Evolutionary conservation across 2,888 invertebrate genomes (phyloP), one percentile per base, ranked within the genome.

Genomic region (Calephelis perditalis): DNA sequence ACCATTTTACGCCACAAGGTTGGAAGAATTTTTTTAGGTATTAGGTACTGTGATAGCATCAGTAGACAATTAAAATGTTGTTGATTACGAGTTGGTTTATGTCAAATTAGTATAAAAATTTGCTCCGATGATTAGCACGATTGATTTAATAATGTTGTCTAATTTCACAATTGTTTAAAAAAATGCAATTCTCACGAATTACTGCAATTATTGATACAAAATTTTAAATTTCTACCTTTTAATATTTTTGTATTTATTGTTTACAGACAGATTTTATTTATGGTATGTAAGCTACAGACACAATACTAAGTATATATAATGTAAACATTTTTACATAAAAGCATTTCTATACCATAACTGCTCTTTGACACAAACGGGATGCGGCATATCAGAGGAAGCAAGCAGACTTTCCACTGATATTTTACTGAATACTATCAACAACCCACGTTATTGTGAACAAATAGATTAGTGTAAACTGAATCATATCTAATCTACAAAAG

Each of bases 371-470:
- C 62, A 63, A 69, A 84, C 82, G 80, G 86, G 83, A 86, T 81
- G 81, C 73, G 70, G 54, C 67, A 64, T 85, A 88, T 86, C 85
- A 78, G 69, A 79, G 82, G 82, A 82, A 80, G 73, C 76, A 82
- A 80, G 73, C 76, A 73, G 74, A 73, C 76, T 79, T 82, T 77
- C 75, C 77, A 76, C 71, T 63, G 81, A 83, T 81, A 79, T 78
- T 76, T 72, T 71, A 55, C 70, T 77, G 80, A 84, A 85, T 81
- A 72, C 68, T 82, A 83, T 85, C 83, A 75, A 67, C 63, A 56
- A 44, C 62, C 60, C 67, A 68, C 70, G 71, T 74, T 72, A 76
- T 78, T 82, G 78, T 72, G 62, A 67, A 76, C 70, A 73, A 77
- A 76, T 70, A 77, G 81, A 84, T 83, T 81, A 80, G 67, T 70